phyloP scores from a whole-genome alignment of 2,113 vertebrate species.

The Sinocyclocheilus anophthalmus region DNA sequence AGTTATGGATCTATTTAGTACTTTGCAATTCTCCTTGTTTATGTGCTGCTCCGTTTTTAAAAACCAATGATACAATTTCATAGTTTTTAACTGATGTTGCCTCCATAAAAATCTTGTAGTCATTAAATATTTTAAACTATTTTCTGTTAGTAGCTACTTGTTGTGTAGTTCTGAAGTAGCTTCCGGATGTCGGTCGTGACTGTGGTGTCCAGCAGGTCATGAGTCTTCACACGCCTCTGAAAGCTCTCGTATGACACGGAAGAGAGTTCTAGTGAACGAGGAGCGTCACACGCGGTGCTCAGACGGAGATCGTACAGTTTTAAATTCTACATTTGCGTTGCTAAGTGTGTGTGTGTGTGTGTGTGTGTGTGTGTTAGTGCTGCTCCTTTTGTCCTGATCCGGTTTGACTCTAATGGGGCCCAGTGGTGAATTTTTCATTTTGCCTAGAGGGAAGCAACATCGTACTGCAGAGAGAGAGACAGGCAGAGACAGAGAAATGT shows the following conservation, averaged over 20 bases:
- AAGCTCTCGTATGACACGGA: neutral
- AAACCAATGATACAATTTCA: neutral
- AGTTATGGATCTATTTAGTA: neutral
- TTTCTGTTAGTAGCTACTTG: neutral
- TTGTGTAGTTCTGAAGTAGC: neutral
- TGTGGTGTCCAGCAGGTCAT: neutral
- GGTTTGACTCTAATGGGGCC: slow-evolving; percentile 78
- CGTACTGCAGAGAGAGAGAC: slow-evolving; percentile 54
- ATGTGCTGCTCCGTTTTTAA: neutral
- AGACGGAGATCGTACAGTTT: slow-evolving; percentile 43
- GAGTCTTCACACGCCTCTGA: neutral
- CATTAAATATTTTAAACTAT: neutral
- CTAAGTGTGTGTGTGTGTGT: slow-evolving; percentile 40
- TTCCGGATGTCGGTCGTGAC: neutral
- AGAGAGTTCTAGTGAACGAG: neutral
- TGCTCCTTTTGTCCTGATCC: slow-evolving; percentile 69
- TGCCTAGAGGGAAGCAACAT: slow-evolving; percentile 73
- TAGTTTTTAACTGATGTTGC: neutral
- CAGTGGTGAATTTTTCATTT: slow-evolving; percentile 82
- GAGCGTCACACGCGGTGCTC: neutral
- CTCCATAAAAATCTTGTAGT: neutral
- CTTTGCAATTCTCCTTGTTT: neutral
- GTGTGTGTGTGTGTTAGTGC: slow-evolving; percentile 40
- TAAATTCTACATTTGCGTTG: slow-evolving; percentile 68
- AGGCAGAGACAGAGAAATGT: slow-evolving; percentile 24